Conservation (phyloP, 1,140 invertebrate genomes). For the Bathynomus jamesi region DNA sequence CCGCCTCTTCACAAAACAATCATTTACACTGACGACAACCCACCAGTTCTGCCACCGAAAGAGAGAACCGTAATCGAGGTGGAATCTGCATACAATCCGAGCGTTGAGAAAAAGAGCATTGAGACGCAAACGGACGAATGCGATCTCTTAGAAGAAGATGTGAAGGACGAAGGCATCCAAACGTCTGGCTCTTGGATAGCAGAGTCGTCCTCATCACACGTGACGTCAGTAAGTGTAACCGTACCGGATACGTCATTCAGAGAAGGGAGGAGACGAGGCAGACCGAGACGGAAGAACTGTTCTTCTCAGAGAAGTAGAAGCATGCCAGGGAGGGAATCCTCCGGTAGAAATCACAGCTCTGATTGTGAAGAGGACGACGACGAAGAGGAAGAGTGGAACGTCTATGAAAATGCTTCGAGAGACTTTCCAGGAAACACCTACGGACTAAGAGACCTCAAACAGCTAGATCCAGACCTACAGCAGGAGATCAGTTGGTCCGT, state of each 20-base stretch:
- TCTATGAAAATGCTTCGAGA: slow-evolving; percentile 20
- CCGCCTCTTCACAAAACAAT: slow-evolving; percentile 35
- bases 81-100: slow-evolving; percentile 23
- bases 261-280: slow-evolving; percentile 31
- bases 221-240: slow-evolving; percentile 27
- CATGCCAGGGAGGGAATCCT: slow-evolving; percentile 26
- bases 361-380: slow-evolving; percentile 21
- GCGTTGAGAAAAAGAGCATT: slow-evolving; percentile 35
- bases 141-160: slow-evolving; percentile 33
- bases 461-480: slow-evolving; percentile 34
- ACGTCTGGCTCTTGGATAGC: slow-evolving; percentile 32
- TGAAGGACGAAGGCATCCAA: slow-evolving; percentile 36
- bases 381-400: slow-evolving; percentile 30
- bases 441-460: slow-evolving; percentile 17
- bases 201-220: slow-evolving; percentile 16
- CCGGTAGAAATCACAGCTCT: slow-evolving; percentile 5
- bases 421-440: slow-evolving; percentile 12
- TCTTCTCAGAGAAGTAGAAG: slow-evolving; percentile 34
- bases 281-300: slow-evolving; percentile 31
- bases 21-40: slow-evolving; percentile 33
- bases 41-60: slow-evolving; percentile 39
- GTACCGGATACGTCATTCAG: slow-evolving; percentile 23
- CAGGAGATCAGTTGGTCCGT: slow-evolving; percentile 46
- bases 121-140: slow-evolving; percentile 32
- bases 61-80: slow-evolving; percentile 38